Conservation (phyloP, 2,113 vertebrate genomes). For the Etia nguti region DNA sequence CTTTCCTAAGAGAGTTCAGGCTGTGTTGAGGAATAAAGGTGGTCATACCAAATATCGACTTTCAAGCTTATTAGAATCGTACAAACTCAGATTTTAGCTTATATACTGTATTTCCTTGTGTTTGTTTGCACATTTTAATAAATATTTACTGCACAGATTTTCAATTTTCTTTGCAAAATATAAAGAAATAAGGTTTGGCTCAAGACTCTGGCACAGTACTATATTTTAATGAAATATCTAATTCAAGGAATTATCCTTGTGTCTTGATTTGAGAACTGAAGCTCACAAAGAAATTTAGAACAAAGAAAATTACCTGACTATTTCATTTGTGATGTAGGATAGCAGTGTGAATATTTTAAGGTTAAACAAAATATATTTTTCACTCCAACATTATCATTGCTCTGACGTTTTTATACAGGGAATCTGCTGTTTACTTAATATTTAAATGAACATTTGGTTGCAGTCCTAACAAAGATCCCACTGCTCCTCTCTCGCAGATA, state of each 20-base stretch:
- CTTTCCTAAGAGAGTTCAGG: background rate
- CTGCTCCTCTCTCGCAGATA: slow-evolving; percentile 52
- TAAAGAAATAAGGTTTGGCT: background rate
- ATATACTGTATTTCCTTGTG: background rate
- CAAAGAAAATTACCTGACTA: background rate
- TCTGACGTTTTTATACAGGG: background rate
- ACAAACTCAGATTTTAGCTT: background rate
- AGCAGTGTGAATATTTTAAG: background rate
- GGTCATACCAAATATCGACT: background rate
- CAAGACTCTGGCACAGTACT: background rate
- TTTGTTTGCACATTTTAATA: background rate
- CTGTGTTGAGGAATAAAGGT: background rate
- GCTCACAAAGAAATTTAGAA: background rate
- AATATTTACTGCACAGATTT: background rate
- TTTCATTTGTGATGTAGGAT: background rate
- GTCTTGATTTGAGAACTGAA: background rate
- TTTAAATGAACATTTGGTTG: background rate
- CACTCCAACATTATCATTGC: background rate
- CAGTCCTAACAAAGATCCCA: background rate
- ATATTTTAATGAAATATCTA: background rate
- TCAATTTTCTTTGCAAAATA: background rate
- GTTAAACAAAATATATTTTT: background rate
- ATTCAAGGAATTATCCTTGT: background rate
- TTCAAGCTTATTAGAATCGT: background rate
- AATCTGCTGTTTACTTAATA: background rate